Base-by-base conservation (phyloP, 2,888 invertebrate species). In the Megaustenia siamemsis region DNA sequence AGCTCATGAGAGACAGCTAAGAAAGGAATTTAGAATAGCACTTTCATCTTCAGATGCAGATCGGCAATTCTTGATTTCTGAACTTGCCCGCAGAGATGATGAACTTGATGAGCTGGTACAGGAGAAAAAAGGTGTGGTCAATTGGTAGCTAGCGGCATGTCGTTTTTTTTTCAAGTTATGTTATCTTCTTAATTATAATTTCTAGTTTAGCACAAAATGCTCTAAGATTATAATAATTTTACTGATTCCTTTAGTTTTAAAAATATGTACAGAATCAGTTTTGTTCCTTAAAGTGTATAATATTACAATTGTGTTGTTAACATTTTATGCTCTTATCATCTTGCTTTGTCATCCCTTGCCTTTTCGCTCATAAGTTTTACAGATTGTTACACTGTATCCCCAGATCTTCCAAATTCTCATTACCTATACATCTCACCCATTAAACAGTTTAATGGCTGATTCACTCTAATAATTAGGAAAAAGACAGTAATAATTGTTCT, bases 81-180 rank as follows among this genome's bases (percentile, higher is more conserved):
- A 92, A 81, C 86, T 92, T 0, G 88, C 90, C 12, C 89, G 89
- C 49, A 81, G 90, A 45, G 91, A 92, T 69, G 90, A 90, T 82
- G 90, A 91, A 28, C 86, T 92, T n/a, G 92, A 92, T 84, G 90
- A 90, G 82, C 80, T 92, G 12, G 89, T 90, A 15, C 85, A 86
- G 73, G 90, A 90, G 73, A 92, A 91, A 86, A 89, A 90, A 87
- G 92, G 91, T 91, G n/a, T 73, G 68, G 21, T 28, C 21, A 35
- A 10, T 5, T 35, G 15, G 4, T 28, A 66, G 28, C 15, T 66
- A 28, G 15, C 15, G 18, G n/a, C 32, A 28, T n/a, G 28, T 32
- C 4, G 15, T 28, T 66, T n/a, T 66, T 6, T 66, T 5, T 6
- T 5, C 15, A n/a, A 15, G 12, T 66, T n/a, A 60, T 24, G n/a